Conservation (phyloP, 1,140 invertebrate genomes). For the Drosophila athabasca region DNA sequence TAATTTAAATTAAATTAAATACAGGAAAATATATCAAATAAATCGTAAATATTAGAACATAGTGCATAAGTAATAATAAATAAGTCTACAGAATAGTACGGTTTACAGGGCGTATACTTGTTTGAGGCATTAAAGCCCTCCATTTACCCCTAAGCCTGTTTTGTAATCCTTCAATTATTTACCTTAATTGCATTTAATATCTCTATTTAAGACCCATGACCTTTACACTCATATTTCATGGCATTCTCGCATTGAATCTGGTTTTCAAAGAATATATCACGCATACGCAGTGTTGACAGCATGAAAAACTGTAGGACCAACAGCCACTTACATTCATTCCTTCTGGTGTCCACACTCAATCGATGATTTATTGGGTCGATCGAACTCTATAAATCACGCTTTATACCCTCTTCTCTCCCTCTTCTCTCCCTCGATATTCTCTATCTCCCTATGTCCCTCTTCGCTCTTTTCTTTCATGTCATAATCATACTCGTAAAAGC, state of each 20-base stretch:
- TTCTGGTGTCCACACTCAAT: slow-evolving; percentile 14
- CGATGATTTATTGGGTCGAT: slow-evolving; percentile 31
- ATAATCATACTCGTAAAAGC: slow-evolving; percentile 47
- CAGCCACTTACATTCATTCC: neutral
- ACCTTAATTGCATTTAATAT: neutral
- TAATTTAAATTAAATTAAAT: too few species aligned
- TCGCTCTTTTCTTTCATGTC: slow-evolving; percentile 8
- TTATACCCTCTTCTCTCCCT: slow-evolving; percentile 6
- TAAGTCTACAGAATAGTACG: too few species aligned
- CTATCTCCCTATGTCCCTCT: neutral
- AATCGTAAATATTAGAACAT: too few species aligned
- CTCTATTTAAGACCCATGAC: neutral
- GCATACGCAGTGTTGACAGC: slow-evolving; percentile 41
- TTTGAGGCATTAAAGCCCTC: too few species aligned
- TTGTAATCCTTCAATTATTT: too few species aligned
- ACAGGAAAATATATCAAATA: too few species aligned
- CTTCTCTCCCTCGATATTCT: slow-evolving; percentile 11
- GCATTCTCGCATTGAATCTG: slow-evolving; percentile 2
- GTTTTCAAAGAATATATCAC: slow-evolving; percentile 36
- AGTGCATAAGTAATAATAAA: too few species aligned
- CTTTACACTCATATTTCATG: neutral
- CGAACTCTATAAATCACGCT: slow-evolving; percentile 36
- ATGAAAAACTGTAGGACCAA: slow-evolving; percentile 19
- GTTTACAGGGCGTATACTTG: too few species aligned
- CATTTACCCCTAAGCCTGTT: too few species aligned